Evolutionary conservation across 2,113 vertebrate species (phyloP).

Genomic region (Polypterus senegalus): DNA sequence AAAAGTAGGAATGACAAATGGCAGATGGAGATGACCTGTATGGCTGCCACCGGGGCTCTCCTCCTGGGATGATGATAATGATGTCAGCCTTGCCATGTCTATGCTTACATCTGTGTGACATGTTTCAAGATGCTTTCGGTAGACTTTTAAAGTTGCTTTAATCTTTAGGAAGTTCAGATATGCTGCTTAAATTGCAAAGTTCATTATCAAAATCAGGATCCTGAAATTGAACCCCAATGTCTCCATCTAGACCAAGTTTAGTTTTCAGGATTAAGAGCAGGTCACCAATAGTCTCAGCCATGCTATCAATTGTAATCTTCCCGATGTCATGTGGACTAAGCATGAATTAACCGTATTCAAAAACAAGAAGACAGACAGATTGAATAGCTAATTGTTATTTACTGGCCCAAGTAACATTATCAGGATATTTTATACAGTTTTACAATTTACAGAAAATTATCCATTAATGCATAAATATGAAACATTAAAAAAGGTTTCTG

Average conservation of each 20-base stretch:
- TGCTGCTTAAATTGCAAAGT: constrained; percentile 12
- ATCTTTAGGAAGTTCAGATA: constrained; percentile 10
- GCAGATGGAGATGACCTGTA: neutral
- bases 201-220: constrained; percentile 18
- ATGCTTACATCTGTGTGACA: too few species aligned
- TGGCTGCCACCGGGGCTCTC: too few species aligned
- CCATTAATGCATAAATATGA: too few species aligned
- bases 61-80: too few species aligned
- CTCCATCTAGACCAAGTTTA: constrained; percentile 7
- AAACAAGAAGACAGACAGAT: too few species aligned
- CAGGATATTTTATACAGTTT: too few species aligned
- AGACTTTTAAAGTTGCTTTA: constrained; percentile 10
- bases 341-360: neutral
- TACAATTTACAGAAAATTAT: too few species aligned
- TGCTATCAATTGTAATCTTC: neutral
- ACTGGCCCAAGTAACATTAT: too few species aligned
- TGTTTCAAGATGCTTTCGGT: too few species aligned
- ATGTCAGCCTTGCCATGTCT: too few species aligned
- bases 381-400: too few species aligned
- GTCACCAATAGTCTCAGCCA: constrained; percentile 1
- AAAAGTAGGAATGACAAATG: constrained; percentile 17
- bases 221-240: constrained; percentile 17
- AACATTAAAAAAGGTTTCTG: too few species aligned
- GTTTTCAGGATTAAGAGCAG: constrained; percentile 3
- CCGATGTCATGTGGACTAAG: constrained; percentile 8